phyloP scores from a whole-genome alignment of 2,113 vertebrate genomes.

The Nestor notabilis region DNA sequence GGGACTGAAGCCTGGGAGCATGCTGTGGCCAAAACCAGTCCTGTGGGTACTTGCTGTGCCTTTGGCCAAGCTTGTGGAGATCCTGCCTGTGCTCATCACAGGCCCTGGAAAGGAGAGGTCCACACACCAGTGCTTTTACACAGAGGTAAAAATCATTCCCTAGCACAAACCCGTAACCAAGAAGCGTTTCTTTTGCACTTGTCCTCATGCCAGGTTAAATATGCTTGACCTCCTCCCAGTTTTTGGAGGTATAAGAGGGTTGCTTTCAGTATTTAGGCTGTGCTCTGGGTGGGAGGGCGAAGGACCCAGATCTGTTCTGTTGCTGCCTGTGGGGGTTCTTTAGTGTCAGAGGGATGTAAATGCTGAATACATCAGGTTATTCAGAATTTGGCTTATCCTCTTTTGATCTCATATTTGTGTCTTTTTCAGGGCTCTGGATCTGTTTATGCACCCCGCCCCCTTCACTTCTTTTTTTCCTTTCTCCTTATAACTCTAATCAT shows the following conservation, averaged over 20 bases:
- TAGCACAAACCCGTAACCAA: not conserved
- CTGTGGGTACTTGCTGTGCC: too few species aligned
- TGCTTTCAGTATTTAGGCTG: not conserved
- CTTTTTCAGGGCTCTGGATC: constrained; percentile 9
- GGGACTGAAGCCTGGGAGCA: not conserved
- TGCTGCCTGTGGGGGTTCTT: not conserved
- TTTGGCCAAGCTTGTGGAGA: too few species aligned
- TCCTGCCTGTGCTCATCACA: not conserved
- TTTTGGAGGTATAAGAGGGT: not conserved
- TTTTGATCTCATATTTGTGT: constrained; percentile 65
- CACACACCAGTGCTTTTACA: not conserved
- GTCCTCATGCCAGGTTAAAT: not conserved
- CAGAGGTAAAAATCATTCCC: accelerated
- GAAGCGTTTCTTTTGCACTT: not conserved
- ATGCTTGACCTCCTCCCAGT: not conserved
- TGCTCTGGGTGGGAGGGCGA: not conserved
- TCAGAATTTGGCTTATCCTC: not conserved
- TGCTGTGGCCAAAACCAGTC: not conserved
- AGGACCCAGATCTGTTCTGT: not conserved
- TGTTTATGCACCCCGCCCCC: constrained; percentile 39
- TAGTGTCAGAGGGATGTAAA: constrained; percentile 34
- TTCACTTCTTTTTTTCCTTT: constrained; percentile 1
- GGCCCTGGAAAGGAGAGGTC: not conserved
- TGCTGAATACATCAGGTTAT: constrained; percentile 19
- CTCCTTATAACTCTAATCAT: constrained; percentile 35